phyloP scores from a whole-genome alignment of 2,888 invertebrate genomes.

The Cryptocephalus moraei region DNA sequence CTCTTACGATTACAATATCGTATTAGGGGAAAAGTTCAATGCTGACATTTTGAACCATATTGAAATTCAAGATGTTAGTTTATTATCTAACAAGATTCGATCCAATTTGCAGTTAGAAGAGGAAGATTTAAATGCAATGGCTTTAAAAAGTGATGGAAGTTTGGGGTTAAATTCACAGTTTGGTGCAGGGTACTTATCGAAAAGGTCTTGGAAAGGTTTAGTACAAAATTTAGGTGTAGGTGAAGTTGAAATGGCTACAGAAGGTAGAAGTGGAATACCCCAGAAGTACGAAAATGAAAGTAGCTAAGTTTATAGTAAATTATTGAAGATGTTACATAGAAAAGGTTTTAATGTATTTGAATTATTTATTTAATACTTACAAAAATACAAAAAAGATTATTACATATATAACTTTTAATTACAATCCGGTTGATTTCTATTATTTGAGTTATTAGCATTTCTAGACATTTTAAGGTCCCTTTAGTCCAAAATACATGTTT shows the following conservation, averaged over 20 bases:
- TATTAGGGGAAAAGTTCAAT: constrained; percentile 37
- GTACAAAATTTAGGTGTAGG: constrained; percentile 71
- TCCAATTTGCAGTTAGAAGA: neutral
- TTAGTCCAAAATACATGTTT: too few relatives aligned
- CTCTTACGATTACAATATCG: constrained; percentile 59
- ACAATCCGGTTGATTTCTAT: too few relatives aligned
- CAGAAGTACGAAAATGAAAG: neutral
- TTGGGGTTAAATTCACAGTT: constrained; percentile 43
- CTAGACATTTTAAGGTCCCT: too few relatives aligned
- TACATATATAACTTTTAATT: too few relatives aligned
- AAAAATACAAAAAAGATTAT: too few relatives aligned
- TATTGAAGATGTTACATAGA: too few relatives aligned
- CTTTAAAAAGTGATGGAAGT: constrained; percentile 37
- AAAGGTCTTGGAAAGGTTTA: constrained; percentile 76
- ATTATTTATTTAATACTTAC: too few relatives aligned
- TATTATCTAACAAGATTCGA: constrained; percentile 59
- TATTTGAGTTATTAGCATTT: too few relatives aligned
- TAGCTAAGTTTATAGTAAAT: neutral
- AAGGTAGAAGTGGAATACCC: constrained; percentile 33
- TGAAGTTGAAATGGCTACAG: constrained; percentile 53
- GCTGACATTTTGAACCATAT: constrained; percentile 4
- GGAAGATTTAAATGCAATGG: constrained; percentile 10
- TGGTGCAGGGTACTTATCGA: constrained; percentile 53
- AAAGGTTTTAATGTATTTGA: too few relatives aligned
- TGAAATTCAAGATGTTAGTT: constrained; percentile 51